Conservation (phyloP, 2,113 vertebrate genomes). For the Corythornis vintsioides region DNA sequence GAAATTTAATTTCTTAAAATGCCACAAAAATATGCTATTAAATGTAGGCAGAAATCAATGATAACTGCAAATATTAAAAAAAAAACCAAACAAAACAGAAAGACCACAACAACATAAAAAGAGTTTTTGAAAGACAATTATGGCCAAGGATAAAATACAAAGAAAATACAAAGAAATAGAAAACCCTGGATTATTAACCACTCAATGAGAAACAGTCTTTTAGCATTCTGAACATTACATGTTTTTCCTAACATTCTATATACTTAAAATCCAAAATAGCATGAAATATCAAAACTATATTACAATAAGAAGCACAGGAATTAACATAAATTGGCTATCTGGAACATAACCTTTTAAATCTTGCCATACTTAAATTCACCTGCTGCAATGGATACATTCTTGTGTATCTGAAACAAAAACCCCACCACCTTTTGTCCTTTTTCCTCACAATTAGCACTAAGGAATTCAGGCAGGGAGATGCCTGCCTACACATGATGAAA, state of each 20-base stretch:
- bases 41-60: not conserved
- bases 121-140: not conserved
- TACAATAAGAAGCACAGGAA: not conserved
- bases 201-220: not conserved
- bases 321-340: rapidly evolving
- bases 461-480: not conserved
- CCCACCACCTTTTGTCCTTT: not conserved
- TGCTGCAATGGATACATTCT: not conserved
- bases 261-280: not conserved
- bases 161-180: not conserved
- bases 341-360: not conserved
- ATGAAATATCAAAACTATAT: not conserved
- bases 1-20: not conserved
- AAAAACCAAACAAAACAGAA: too few species aligned
- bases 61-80: not conserved
- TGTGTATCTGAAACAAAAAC: not conserved
- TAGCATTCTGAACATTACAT: not conserved
- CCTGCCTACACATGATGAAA: not conserved
- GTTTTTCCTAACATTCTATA: not conserved
- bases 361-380: not conserved
- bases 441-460: not conserved
- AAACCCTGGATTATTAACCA: not conserved
- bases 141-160: not conserved
- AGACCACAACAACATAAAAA: too few species aligned
- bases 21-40: not conserved